Conservation (phyloP, 1,140 invertebrate species). For the Hestina assimilis region DNA sequence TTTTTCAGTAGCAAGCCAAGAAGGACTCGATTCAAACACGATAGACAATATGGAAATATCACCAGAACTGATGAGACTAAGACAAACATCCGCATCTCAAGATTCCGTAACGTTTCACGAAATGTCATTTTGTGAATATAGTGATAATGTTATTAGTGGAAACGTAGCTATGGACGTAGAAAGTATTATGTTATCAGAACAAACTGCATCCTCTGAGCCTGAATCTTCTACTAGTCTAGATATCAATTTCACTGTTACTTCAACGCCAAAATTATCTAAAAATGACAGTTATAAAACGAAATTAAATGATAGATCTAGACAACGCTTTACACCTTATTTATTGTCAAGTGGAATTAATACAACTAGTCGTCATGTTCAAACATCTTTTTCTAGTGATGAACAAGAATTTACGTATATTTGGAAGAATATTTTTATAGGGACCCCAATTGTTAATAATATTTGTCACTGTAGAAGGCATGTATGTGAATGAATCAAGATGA, state of each 20-base stretch:
- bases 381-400: slow-evolving; percentile 15
- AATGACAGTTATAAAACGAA: not conserved
- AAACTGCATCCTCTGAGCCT: no score
- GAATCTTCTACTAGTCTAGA: not conserved
- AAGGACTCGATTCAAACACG: not conserved
- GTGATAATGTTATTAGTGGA: not conserved
- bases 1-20: not conserved
- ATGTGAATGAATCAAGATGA: slow-evolving; percentile 6
- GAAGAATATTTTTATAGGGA: slow-evolving; percentile 33
- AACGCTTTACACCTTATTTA: not conserved
- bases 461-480: slow-evolving; percentile 34
- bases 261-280: not conserved
- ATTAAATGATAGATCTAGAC: not conserved
- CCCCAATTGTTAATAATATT: slow-evolving; percentile 30
- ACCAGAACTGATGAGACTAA: not conserved
- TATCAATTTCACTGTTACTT: not conserved
- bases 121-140: not conserved
- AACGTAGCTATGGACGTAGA: not conserved
- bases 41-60: not conserved
- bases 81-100: not conserved
- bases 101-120: not conserved
- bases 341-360: not conserved
- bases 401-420: slow-evolving; percentile 21
- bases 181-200: not conserved
- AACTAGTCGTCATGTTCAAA: slow-evolving; percentile 8